Base-by-base conservation (phyloP, 2,888 invertebrate species). In the Notodonta ziczac region DNA sequence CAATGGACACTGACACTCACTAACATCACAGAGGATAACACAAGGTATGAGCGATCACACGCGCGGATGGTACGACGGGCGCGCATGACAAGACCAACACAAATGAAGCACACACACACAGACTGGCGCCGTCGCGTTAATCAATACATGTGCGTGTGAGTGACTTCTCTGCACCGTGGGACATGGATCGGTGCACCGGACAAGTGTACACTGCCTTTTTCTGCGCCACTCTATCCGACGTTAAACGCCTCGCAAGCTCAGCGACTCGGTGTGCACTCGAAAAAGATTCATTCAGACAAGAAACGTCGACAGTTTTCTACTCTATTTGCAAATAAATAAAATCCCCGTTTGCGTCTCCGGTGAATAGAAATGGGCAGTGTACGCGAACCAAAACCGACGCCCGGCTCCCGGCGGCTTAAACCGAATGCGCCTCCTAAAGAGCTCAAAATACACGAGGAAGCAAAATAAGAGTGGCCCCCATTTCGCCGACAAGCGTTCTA, bases 101-200 rank as follows among this genome's bases (percentile, higher is more conserved):
- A 74, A 71, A 81, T 78, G 89, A 87, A 86, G 88, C 89, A 89
- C 90, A 90, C 88, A 89, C 86, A 89, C 86, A 85, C 72, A 87
- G 87, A 89, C 87, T 87, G 88, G 88, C 90, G 92, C 90, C 91
- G 89, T 94, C 95, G 90, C 90, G 85, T 86, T 90, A 89, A 91
- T 95, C 95, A 95, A 94, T 95, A 95, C 95, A 95, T 95, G 95
- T 95, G 95, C 93, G 93, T 95, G 95, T 95, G 95, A 95, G 95
- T 95, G 94, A 90, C 85, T 83, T 82, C 82, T 85, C 81, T 80
- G 79, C 84, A 81, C 83, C 81, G 80, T 82, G 80, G 82, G 86
- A 84, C 78, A 70, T 78, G 73, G 68, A 77, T 75, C 65, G 72
- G 73, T 71, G 60, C 57, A 56, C 52, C 55, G 66, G 73, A 62